Base-by-base conservation (phyloP, 2,113 vertebrate species). In the Barbus barbus region DNA sequence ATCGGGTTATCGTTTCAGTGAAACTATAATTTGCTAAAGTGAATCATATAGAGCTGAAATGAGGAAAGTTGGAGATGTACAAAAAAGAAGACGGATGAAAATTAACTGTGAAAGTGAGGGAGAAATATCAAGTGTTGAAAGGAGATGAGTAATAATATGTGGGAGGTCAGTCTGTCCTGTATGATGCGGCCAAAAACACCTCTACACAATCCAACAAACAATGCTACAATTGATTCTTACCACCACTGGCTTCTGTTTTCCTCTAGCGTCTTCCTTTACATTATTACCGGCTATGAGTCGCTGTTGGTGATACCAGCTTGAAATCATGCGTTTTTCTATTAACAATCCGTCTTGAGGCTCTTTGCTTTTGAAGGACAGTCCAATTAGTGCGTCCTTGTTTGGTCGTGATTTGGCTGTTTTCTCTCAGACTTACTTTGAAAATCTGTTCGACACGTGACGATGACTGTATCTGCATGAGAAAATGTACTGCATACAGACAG, bases 131-230 rank as follows among this genome's bases (percentile, higher is more conserved):
- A 90, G 86, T 91, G 89, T 85, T 91, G 90, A 92, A 92, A 91
- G 89, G 87, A 86, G 83, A 95, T 94, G 92, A 95, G 91, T 93
- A 94, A 94, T 93, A 89, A 81, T 93, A 92, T 83, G 94, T 95
- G 90, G 93, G 93, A 93, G 91, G 89, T 92, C 91, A 91, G 90
- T 89, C 91, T 93, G 92, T 92, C 93, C 89, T 88, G 88, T 87
- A 90, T 91, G 85, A 89, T 86, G 81, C 78, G 82, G 91, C 92
- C 91, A 91, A 90, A 72, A 89, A 90, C 92, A 89, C 90, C 90
- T 85, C 88, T 83, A 87, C 90, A 87, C 86, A 60, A 81, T 65
- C 24, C 41, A 48, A 18, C 41, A 80, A 33, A 3, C n/a, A 75
- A 4, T n/a, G n/a, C 18, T 38, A 38, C 9, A 75, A 51, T 51